phyloP scores from a whole-genome alignment of 1,140 invertebrate species.

The Cyrtorhinus lividipennis region DNA sequence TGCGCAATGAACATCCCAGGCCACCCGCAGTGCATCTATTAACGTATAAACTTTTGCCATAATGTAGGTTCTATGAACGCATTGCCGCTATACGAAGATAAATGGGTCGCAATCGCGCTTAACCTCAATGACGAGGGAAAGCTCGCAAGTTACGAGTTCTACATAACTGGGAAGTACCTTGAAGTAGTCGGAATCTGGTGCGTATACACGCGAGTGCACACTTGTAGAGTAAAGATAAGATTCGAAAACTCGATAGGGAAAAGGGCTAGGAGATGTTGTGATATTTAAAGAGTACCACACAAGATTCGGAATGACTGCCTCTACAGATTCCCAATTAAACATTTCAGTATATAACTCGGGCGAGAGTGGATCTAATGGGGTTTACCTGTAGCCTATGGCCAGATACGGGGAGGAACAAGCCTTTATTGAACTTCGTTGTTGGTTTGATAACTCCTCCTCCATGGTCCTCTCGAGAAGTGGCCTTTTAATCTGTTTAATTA shows the following conservation, averaged over 20 bases:
- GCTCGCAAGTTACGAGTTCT: too few species aligned
- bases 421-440: slow-evolving; percentile 10
- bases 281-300: neutral
- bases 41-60: too few species aligned
- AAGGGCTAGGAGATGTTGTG: neutral
- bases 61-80: too few species aligned
- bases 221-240: too few species aligned
- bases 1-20: too few species aligned
- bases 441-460: neutral
- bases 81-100: too few species aligned
- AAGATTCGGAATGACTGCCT: neutral
- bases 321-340: slow-evolving; percentile 4
- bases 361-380: slow-evolving; percentile 4
- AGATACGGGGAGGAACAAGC: neutral
- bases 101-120: too few species aligned
- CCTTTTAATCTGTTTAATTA: slow-evolving; percentile 9
- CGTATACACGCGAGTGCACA: too few species aligned
- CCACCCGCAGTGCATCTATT: too few species aligned
- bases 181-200: too few species aligned
- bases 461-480: neutral
- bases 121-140: too few species aligned
- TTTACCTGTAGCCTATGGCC: slow-evolving; percentile 1
- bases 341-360: slow-evolving; percentile 4
- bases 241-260: neutral
- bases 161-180: too few species aligned